Base-by-base conservation (phyloP, 2,113 vertebrate species). In the Eupsittula cactorum region DNA sequence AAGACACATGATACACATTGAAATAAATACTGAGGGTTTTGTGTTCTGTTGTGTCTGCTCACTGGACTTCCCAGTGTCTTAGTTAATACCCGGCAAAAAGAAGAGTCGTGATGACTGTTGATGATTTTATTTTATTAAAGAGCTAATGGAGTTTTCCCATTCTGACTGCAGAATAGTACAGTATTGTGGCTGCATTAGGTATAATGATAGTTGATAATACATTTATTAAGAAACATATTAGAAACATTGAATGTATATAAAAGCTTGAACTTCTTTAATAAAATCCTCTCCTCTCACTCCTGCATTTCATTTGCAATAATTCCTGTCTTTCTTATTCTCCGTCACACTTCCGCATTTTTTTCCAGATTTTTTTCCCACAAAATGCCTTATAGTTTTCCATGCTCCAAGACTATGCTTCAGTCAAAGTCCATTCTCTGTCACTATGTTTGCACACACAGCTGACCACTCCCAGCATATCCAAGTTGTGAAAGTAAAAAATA, bases 241-340 rank as follows among this genome's bases (percentile, higher is more conserved):
- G 97, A 97, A 95, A 96, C 52, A 41, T 95, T 96, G 96, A 98
- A 98, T 98, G 96, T 98, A 96, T 94, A 98, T 98, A 97, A 97
- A 98, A 97, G 91, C 96, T 96, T 98, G 96, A 92, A 95, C 80
- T 96, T 93, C 88, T 86, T 86, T 83, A 94, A 93, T 96, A 96
- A 97, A 96, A 94, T 84, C 86, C 80, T 92, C 62, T 92, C 73
- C 81, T 93, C 53, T 84, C 73, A 92, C 55, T 91, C 83, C 33
- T 92, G 62, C 69, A 82, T 96, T 95, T 89, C 74, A 90, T 95
- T 94, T 90, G 85, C 95, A 76, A 35, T 94, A 95, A 93, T 92
- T 95, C 65, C 82, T 89, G 57, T 68, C 82, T 83, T 92, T 93
- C 44, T 78, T 69, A 20, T 73, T 85, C 53, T 77, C 73, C 47